These are phyloP conservation scores for Tiliacea aurago DNA, from an alignment of 2,888 invertebrate genomes.

Conservation along the genomic window DNA sequence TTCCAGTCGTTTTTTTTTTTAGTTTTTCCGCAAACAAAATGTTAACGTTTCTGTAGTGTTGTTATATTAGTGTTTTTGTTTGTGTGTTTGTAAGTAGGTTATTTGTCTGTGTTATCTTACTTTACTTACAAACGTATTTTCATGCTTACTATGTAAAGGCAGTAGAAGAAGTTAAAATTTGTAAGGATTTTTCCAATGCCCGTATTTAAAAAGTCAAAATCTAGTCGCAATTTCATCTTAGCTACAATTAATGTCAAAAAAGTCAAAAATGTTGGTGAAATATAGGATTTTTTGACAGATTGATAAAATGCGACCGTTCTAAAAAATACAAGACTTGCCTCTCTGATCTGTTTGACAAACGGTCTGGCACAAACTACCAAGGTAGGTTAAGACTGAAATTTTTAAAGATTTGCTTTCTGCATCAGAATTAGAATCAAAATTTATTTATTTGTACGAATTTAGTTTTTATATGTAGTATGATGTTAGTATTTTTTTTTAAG, in stretches of 20 bases:
- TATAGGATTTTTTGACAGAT: background rate
- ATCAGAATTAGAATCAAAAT: background rate
- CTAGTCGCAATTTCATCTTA: background rate
- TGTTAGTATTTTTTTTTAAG: background rate
- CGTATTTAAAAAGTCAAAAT: background rate
- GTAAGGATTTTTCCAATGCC: background rate
- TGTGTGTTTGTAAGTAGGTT: slow-evolving; percentile 11
- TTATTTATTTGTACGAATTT: background rate
- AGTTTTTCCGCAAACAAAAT: slow-evolving; percentile 63
- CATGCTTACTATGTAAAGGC: too few relatives aligned
- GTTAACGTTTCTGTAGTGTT: slow-evolving; percentile 56
- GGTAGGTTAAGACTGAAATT: background rate
- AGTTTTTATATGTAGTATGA: background rate
- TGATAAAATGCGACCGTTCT: background rate
- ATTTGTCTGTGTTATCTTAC: background rate
- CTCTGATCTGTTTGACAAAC: background rate
- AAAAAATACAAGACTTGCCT: background rate
- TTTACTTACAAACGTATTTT: background rate
- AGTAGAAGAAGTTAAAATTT: too few relatives aligned
- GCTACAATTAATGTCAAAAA: background rate
- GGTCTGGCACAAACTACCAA: background rate
- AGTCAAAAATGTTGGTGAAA: background rate
- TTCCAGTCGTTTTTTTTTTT: slow-evolving; percentile 66
- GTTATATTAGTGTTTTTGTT: slow-evolving; percentile 11
- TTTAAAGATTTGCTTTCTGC: background rate